phyloP scores from a whole-genome alignment of 92 coral and sea anemone species.

The Palythoa heliodiscus region DNA sequence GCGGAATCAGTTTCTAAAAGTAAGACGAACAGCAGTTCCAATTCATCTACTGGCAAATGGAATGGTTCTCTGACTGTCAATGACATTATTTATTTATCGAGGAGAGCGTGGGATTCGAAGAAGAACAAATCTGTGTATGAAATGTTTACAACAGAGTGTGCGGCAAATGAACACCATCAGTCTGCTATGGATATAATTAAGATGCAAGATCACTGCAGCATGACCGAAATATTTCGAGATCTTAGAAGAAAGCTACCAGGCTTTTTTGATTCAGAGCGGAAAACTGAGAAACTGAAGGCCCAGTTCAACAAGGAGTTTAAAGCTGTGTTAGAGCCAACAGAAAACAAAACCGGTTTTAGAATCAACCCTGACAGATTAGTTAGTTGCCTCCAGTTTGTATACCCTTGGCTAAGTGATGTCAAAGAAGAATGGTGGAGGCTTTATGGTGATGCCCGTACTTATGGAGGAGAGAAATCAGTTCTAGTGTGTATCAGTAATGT shows the following conservation, averaged over 20 bases:
- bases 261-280: slow-evolving; percentile 18
- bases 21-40: not conserved
- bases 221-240: slow-evolving; percentile 18
- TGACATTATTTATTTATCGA: slow-evolving; percentile 41
- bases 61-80: slow-evolving; percentile 46
- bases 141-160: not conserved
- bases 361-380: not conserved
- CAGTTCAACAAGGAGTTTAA: not conserved
- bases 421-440: slow-evolving; percentile 10
- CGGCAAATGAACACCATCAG: slow-evolving; percentile 22
- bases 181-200: slow-evolving; percentile 41
- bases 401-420: slow-evolving; percentile 8
- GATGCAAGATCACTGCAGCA: slow-evolving; percentile 44
- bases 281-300: not conserved
- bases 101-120: slow-evolving; percentile 26
- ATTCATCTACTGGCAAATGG: slow-evolving; percentile 17
- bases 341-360: slow-evolving; percentile 19
- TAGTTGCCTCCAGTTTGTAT: slow-evolving; percentile 11
- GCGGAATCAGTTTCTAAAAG: slow-evolving; percentile 33
- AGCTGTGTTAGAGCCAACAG: not conserved
- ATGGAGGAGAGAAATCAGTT: slow-evolving; percentile 13
- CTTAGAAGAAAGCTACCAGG: slow-evolving; percentile 39
- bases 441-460: not conserved
- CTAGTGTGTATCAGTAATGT: slow-evolving; percentile 12
- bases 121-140: slow-evolving; percentile 45